Percentiles rank a stretch among this genome's conserved stretches.
These are phyloP conservation scores for Chelidonichthys spinosus DNA, from an alignment of 2,797 vertebrate genomes.

Conservation along the genomic window DNA sequence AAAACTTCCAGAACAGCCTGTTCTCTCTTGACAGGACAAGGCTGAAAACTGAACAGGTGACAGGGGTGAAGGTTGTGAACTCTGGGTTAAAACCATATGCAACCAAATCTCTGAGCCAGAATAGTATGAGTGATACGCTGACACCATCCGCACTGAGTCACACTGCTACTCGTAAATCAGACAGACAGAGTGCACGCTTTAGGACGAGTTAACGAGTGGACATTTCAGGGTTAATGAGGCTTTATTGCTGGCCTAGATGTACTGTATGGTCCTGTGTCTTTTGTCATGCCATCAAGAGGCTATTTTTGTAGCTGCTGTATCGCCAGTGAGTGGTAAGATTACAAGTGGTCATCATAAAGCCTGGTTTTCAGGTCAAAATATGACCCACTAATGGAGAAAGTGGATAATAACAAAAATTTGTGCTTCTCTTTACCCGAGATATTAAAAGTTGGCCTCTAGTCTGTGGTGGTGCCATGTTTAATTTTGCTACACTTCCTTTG, in stretches of 20 bases:
- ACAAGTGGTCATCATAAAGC: background rate
- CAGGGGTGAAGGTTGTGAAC: slow-evolving; percentile 59
- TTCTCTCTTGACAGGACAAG: slow-evolving; percentile 33
- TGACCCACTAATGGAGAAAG: slow-evolving; percentile 4
- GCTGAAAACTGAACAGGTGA: slow-evolving; percentile 67
- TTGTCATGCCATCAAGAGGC: background rate
- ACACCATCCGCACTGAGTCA: slow-evolving; percentile 34
- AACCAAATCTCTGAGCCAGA: slow-evolving; percentile 71
- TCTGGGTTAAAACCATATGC: slow-evolving; percentile 51
- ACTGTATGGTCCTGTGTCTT: slow-evolving; percentile 1
- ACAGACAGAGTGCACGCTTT: slow-evolving; percentile 6
- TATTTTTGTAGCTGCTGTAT: slow-evolving; percentile 31
- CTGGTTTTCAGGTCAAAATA: slow-evolving; percentile 3
- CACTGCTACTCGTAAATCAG: slow-evolving; percentile 51
- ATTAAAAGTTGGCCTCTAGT: background rate
- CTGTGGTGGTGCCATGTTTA: background rate
- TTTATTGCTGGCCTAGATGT: background rate
- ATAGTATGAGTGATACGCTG: slow-evolving; percentile 53
- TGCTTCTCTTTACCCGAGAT: slow-evolving; percentile 12
- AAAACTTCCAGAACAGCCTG: background rate
- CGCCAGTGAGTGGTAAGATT: background rate
- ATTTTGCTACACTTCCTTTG: background rate
- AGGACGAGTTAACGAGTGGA: slow-evolving; percentile 14
- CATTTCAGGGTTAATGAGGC: slow-evolving; percentile 30
- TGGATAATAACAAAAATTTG: background rate